Conservation (phyloP, 2,113 vertebrate genomes). For the Muscicapa adusta region DNA sequence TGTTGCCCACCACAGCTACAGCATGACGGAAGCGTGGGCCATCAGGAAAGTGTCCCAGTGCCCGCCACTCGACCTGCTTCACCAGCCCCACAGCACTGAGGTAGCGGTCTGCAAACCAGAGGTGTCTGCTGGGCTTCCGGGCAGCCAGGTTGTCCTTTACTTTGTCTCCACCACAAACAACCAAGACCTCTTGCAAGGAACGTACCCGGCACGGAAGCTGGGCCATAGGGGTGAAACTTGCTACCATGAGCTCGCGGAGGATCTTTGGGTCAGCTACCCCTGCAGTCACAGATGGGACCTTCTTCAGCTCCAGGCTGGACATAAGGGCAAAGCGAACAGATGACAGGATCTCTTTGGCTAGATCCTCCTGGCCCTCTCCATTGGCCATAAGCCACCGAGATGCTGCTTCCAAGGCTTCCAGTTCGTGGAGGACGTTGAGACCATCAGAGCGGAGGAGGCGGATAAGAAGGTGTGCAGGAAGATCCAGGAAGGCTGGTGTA, state of each 20-base stretch:
- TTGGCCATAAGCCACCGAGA: slow-evolving; percentile 81
- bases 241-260: slow-evolving; percentile 36
- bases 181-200: slow-evolving; percentile 74
- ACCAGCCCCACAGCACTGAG: slow-evolving; percentile 81
- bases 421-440: slow-evolving; percentile 80
- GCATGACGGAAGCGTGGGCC: slow-evolving; percentile 85
- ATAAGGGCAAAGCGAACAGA: slow-evolving; percentile 88
- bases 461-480: slow-evolving; percentile 74
- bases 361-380: slow-evolving; percentile 58
- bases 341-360: slow-evolving; percentile 73
- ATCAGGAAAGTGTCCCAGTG: slow-evolving; percentile 78
- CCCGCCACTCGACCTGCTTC: slow-evolving; percentile 85
- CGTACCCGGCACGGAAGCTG: slow-evolving; percentile 72
- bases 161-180: slow-evolving; percentile 85
- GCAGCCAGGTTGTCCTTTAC: slow-evolving; percentile 73
- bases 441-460: slow-evolving; percentile 74
- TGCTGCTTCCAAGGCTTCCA: slow-evolving; percentile 81
- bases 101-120: slow-evolving; percentile 86
- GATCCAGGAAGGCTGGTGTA: slow-evolving; percentile 78
- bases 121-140: slow-evolving; percentile 71
- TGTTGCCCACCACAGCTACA: slow-evolving; percentile 67
- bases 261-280: slow-evolving; percentile 52
- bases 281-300: slow-evolving; percentile 73
- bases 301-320: slow-evolving; percentile 86
- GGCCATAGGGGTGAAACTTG: slow-evolving; percentile 46